Percentiles rank a stretch among this genome's conserved stretches.
Evolutionary conservation across 2,797 vertebrate species (phyloP).

Genomic region (Rachycentron canadum): DNA sequence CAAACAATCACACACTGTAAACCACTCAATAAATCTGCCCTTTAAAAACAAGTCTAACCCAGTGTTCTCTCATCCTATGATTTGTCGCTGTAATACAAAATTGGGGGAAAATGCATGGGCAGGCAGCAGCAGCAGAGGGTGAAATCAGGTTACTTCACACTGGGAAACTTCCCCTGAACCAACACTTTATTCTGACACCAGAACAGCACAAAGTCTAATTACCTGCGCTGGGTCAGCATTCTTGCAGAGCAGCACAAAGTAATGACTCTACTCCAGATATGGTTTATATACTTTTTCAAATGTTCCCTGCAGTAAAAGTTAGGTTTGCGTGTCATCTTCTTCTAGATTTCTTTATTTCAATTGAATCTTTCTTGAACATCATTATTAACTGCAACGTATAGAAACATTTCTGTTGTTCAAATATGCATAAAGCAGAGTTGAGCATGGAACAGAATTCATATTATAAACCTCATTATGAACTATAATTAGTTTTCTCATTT

Average conservation of each 20-base stretch:
- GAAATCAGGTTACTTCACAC: constrained; percentile 66
- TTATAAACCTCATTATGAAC: neutral
- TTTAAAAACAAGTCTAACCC: constrained; percentile 41
- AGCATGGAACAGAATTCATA: constrained; percentile 1
- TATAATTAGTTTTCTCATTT: constrained; percentile 31
- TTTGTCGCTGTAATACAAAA: constrained; percentile 41
- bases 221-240: constrained; percentile 74
- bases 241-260: constrained; percentile 43
- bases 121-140: constrained; percentile 51
- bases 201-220: constrained; percentile 69
- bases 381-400: constrained; percentile 11
- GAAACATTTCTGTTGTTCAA: constrained; percentile 10
- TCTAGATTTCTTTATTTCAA: neutral
- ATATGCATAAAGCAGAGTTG: constrained; percentile 11
- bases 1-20: constrained; percentile 35
- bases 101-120: constrained; percentile 25
- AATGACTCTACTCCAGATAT: constrained; percentile 41
- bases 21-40: constrained; percentile 41
- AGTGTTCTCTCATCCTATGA: constrained; percentile 20
- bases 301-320: constrained; percentile 20
- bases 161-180: constrained; percentile 58
- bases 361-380: neutral
- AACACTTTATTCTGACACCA: constrained; percentile 66
- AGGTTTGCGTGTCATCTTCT: constrained; percentile 1
- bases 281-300: constrained; percentile 31